Conservation (phyloP, 2,113 vertebrate genomes). For the Sorex fumeus region DNA sequence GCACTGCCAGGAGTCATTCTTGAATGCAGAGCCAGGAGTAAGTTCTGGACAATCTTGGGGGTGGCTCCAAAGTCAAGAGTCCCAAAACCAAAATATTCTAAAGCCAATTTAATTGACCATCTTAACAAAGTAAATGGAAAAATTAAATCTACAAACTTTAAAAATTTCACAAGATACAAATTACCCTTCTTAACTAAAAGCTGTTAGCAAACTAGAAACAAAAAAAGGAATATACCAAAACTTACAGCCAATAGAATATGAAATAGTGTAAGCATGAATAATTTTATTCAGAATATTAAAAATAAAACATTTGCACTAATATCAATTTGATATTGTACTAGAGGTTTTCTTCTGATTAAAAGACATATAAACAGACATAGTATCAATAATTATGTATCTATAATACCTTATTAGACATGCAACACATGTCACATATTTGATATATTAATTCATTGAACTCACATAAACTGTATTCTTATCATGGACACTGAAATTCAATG, state of each 20-base stretch:
- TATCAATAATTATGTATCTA: background rate
- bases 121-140: background rate
- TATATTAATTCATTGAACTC: background rate
- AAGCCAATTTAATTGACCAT: background rate
- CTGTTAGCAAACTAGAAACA: background rate
- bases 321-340: background rate
- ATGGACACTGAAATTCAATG: background rate
- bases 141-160: background rate
- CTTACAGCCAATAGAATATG: background rate
- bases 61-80: too few relatives aligned
- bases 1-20: too few relatives aligned
- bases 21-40: too few relatives aligned
- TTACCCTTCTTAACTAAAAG: background rate
- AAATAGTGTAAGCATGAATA: background rate
- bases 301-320: background rate
- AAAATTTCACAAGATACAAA: background rate
- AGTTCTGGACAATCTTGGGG: too few relatives aligned
- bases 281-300: background rate
- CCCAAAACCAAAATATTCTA: too few relatives aligned
- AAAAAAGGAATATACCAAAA: background rate
- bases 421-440: background rate
- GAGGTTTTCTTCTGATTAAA: background rate
- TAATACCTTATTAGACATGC: background rate
- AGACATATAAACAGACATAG: background rate
- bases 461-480: background rate